phyloP scores from a whole-genome alignment of 2,113 vertebrate genomes.

The Sylvilagus bachmani region DNA sequence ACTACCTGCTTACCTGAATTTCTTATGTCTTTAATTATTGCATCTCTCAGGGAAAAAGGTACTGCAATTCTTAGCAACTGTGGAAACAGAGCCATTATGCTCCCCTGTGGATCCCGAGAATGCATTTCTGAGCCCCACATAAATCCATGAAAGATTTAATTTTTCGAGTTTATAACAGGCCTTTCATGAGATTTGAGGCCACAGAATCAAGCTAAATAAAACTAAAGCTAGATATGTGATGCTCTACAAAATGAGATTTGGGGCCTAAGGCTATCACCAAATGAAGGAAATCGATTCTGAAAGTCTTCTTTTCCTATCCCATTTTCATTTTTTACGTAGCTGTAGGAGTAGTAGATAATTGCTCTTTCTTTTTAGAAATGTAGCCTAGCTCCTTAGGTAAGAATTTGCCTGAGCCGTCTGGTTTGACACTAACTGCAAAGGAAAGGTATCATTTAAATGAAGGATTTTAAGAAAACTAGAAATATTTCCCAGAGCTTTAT shows the following conservation, averaged over 20 bases:
- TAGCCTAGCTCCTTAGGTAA: constrained; percentile 56
- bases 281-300: constrained; percentile 66
- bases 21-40: constrained; percentile 52
- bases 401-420: not conserved
- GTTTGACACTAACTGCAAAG: constrained; percentile 13
- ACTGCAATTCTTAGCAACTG: not conserved
- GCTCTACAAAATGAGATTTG: constrained; percentile 63
- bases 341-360: constrained; percentile 59
- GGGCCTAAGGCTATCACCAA: constrained; percentile 64
- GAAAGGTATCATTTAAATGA: constrained; percentile 10
- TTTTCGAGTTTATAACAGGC: constrained; percentile 71
- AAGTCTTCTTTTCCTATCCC: constrained; percentile 13
- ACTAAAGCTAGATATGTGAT: constrained; percentile 59
- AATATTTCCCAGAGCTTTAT: constrained; percentile 29
- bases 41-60: not conserved
- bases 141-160: constrained; percentile 77
- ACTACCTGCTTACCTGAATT: constrained; percentile 11
- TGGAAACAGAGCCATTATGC: constrained; percentile 8
- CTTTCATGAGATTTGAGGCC: constrained; percentile 62
- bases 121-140: constrained; percentile 46
- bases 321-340: constrained; percentile 57
- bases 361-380: constrained; percentile 50
- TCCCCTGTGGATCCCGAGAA: not conserved
- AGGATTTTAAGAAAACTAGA: constrained; percentile 37
- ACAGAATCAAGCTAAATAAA: constrained; percentile 65